A percentile compares a stretch with the other conserved stretches of the same genome.
These are phyloP conservation scores for Sceloporus undulatus DNA, from an alignment of 2,113 vertebrate genomes.

Conservation along the genomic window DNA sequence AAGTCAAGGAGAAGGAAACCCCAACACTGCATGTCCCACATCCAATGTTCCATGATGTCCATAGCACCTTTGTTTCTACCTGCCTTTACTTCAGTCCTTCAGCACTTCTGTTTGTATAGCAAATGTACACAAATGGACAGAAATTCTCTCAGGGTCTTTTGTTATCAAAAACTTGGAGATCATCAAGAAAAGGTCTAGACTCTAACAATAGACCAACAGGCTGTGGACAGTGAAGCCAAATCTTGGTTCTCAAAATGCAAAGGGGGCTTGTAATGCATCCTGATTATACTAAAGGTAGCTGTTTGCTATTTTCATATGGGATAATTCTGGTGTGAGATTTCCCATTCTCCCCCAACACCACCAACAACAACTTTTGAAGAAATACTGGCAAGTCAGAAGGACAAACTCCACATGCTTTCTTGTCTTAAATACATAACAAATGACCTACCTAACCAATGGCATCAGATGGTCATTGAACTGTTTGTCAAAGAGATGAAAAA, in stretches of 20 bases:
- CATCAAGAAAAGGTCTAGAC: neutral
- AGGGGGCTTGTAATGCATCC: neutral
- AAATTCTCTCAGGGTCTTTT: neutral
- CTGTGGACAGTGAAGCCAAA: neutral
- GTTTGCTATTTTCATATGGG: neutral
- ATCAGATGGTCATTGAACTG: conserved; percentile 99
- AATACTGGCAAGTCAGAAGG: neutral
- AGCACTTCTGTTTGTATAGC: too few species aligned
- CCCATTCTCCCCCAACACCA: too few species aligned
- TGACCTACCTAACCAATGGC: conserved; percentile 95
- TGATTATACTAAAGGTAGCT: neutral
- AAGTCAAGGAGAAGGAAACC: neutral
- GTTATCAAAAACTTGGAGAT: neutral
- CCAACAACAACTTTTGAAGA: neutral
- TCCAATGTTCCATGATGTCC: neutral
- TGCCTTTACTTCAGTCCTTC: neutral
- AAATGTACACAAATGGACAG: too few species aligned
- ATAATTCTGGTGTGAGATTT: neutral
- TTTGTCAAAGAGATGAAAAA: conserved; percentile 99
- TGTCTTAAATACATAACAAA: conserved; percentile 28
- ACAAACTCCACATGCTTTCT: neutral
- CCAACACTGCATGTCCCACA: neutral
- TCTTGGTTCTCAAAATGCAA: neutral
- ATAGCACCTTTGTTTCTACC: neutral
- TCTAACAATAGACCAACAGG: too few species aligned